Conservation (phyloP, 2,113 vertebrate genomes). For the Trichechus manatus region DNA sequence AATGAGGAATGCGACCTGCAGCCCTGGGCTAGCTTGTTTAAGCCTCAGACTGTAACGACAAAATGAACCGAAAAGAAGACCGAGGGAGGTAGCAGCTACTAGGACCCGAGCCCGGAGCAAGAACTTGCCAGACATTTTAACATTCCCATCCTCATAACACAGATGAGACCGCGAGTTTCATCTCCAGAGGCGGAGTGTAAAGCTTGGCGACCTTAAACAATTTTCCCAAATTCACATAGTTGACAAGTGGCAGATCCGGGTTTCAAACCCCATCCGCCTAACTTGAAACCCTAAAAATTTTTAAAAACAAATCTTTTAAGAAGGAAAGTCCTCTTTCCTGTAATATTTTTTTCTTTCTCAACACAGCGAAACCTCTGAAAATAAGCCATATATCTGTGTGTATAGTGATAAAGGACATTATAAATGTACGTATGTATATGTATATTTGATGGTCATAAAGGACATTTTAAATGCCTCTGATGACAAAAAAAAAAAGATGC, state of each 20-base stretch:
- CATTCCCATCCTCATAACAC: neutral
- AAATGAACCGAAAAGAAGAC: neutral
- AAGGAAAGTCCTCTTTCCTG: neutral
- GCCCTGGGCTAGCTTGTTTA: neutral
- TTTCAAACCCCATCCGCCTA: fast-evolving
- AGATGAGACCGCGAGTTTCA: neutral
- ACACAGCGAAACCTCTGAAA: neutral
- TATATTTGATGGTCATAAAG: neutral
- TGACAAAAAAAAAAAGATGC: neutral
- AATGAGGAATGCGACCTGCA: too few species aligned
- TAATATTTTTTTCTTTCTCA: neutral
- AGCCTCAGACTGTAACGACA: neutral
- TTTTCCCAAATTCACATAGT: fast-evolving
- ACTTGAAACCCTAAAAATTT: neutral
- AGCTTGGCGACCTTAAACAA: too few species aligned
- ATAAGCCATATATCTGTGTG: neutral
- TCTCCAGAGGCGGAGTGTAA: neutral
- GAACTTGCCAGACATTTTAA: neutral
- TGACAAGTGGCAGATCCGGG: too few species aligned
- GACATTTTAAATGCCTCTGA: neutral
- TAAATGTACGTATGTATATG: neutral
- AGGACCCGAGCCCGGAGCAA: neutral
- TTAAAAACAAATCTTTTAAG: neutral
- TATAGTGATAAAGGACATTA: neutral
- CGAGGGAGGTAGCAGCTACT: neutral